A percentile compares a stretch with the other conserved stretches of the same genome.
Evolutionary conservation across 2,888 invertebrate genomes (phyloP).

Genomic region (Lottia scabra): DNA sequence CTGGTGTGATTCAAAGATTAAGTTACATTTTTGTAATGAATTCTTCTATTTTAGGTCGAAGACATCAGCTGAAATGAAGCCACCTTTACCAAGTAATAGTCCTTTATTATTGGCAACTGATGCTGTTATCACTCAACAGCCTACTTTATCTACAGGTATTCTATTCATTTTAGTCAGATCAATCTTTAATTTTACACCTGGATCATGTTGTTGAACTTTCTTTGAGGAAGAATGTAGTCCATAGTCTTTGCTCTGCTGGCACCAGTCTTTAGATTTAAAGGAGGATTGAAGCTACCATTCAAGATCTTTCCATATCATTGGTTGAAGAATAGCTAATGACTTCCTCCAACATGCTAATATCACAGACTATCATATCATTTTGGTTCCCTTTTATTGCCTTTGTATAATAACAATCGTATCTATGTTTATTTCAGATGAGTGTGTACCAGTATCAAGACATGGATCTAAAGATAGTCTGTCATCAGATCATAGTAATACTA

Average conservation of each 20-base stretch:
- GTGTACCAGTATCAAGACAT: conserved; percentile 47
- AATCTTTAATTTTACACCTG: no score
- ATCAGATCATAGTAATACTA: conserved; percentile 57
- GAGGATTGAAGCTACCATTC: no score
- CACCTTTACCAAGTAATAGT: conserved; percentile 65
- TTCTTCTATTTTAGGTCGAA: conserved; percentile 45
- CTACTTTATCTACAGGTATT: conserved; percentile 45
- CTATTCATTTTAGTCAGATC: not conserved
- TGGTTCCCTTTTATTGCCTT: not conserved
- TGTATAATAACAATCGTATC: not conserved
- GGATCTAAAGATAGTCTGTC: conserved; percentile 65
- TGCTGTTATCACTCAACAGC: conserved; percentile 54
- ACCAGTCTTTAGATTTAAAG: no score
- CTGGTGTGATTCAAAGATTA: no score
- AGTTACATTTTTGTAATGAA: no score
- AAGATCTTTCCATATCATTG: no score
- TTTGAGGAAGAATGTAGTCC: no score
- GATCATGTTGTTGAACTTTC: no score
- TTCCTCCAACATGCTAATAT: no score
- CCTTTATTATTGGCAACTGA: conserved; percentile 65
- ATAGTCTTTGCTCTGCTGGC: no score
- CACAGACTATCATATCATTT: no score
- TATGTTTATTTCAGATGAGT: conserved; percentile 25
- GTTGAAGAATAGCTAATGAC: no score
- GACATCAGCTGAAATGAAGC: conserved; percentile 60